Evolutionary conservation across 2,888 invertebrate genomes (phyloP).

Genomic region (Bellardia pandia): DNA sequence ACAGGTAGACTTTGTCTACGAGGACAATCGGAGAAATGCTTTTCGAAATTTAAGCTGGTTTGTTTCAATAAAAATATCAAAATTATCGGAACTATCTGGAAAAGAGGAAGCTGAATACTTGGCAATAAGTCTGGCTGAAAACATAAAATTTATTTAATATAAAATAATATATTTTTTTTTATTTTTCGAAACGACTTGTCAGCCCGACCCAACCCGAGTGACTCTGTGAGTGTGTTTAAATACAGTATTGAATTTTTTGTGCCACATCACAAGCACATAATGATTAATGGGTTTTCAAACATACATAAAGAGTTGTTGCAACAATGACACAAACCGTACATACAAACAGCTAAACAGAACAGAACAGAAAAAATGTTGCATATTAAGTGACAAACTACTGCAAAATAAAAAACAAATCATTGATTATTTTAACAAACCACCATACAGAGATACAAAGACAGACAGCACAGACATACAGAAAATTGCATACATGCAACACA

Average conservation of each 20-base stretch:
- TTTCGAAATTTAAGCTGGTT: not conserved
- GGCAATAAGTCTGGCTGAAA: too few relatives aligned
- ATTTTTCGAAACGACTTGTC: conserved; percentile 15
- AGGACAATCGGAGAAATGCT: not conserved
- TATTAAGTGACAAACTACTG: conserved; percentile 74
- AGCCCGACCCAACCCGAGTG: not conserved
- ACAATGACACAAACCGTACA: conserved; percentile 58
- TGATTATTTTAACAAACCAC: conserved; percentile 69
- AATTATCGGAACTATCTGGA: too few relatives aligned
- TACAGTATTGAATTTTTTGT: conserved; percentile 54
- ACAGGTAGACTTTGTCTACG: conserved; percentile 44
- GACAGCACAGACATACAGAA: conserved; percentile 59
- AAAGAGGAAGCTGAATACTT: too few relatives aligned
- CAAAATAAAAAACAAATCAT: conserved; percentile 73
- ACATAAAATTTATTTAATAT: too few relatives aligned
- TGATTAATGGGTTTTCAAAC: conserved; percentile 72
- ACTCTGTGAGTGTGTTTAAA: conserved; percentile 37
- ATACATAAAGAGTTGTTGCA: conserved; percentile 59
- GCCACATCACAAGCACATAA: conserved; percentile 62
- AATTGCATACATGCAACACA: conserved; percentile 68
- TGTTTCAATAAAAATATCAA: not conserved
- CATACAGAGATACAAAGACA: conserved; percentile 43
- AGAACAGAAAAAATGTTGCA: conserved; percentile 65
- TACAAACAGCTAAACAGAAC: conserved; percentile 41
- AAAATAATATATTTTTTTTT: not conserved